Base-by-base conservation (phyloP, 2,113 vertebrate genomes). In the Protobothrops mucrosquamatus region DNA sequence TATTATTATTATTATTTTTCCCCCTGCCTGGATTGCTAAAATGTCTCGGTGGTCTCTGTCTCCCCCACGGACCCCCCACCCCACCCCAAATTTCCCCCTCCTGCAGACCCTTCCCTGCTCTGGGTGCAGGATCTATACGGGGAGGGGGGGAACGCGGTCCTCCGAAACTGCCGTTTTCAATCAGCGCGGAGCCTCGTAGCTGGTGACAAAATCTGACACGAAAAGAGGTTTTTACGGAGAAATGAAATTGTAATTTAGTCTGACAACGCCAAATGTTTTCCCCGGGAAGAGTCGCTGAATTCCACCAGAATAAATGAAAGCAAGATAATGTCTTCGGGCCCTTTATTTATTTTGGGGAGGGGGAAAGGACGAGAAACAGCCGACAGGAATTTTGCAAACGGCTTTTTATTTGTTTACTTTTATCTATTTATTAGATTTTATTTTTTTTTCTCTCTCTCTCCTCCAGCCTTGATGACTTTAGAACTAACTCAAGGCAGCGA, bases 231-330 rank as follows among this genome's bases (percentile, higher is more conserved):
- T 90, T 93, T 86, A 52, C 18, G 92, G 69, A 69, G 22, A 90
- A 93, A 89, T 93, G 89, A 89, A 51, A 90, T 93, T 90, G 88
- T 93, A 93, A 93, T 93, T 93, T 89, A 88, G 92, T 93, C 90
- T 93, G 92, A 93, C 92, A 93, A 93, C 74, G 52, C 88, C 92
- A 93, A 93, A 93, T 93, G 92, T 93, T 51, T 51, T 93, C 92
- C 29, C 10, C 3, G 85, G 85, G 55, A 85, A 89, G 69, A 39
- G 64, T 69, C 24, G 29, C 55, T 20, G 46, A 92, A 92, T 89
- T 89, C 9, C 59, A 22, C 24, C 55, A 55, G 86, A 39, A 88
- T 87, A 51, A n/a, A n/a, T 48, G 4, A 56, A 57, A 46, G 39
- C 59, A 46, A 61, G 24, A 54, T 64, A 52, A 24, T 43, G 56